A percentile compares a stretch with the other conserved stretches of the same genome.
phyloP scores from a whole-genome alignment of 2,797 vertebrate species.

The Fratercula arctica region DNA sequence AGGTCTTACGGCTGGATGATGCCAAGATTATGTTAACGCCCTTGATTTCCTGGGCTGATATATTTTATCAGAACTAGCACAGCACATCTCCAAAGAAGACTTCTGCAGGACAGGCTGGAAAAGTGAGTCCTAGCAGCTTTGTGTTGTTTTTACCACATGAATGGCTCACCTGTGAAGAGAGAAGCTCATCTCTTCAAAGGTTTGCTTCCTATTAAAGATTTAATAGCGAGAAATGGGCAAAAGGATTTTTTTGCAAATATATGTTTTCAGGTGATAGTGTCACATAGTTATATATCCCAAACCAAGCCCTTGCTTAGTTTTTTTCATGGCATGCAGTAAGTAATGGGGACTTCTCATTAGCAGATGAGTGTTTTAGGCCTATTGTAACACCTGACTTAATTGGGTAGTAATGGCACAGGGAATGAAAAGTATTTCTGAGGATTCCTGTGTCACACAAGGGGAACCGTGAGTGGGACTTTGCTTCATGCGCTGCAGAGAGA shows the following conservation, averaged over 20 bases:
- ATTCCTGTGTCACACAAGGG: not conserved
- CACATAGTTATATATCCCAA: not conserved
- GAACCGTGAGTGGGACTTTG: not conserved
- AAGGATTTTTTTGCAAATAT: not conserved
- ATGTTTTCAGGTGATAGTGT: not conserved
- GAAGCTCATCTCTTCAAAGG: not conserved
- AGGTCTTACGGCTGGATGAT: not conserved
- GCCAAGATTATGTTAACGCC: accelerated
- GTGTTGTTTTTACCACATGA: not conserved
- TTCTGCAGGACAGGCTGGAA: not conserved
- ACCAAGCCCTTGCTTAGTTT: not conserved
- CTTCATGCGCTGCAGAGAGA: not conserved
- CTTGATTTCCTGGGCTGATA: not conserved
- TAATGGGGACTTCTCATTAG: not conserved
- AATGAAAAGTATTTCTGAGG: not conserved
- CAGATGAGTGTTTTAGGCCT: not conserved
- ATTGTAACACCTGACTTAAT: not conserved
- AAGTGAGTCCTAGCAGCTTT: not conserved
- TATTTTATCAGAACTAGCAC: not conserved
- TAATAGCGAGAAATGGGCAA: not conserved
- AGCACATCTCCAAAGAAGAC: not conserved
- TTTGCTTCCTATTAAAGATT: not conserved
- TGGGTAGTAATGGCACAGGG: not conserved
- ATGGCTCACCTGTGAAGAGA: not conserved
- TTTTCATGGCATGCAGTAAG: not conserved